Conservation (phyloP, 2,888 invertebrate species). For the Morpho helenor region DNA sequence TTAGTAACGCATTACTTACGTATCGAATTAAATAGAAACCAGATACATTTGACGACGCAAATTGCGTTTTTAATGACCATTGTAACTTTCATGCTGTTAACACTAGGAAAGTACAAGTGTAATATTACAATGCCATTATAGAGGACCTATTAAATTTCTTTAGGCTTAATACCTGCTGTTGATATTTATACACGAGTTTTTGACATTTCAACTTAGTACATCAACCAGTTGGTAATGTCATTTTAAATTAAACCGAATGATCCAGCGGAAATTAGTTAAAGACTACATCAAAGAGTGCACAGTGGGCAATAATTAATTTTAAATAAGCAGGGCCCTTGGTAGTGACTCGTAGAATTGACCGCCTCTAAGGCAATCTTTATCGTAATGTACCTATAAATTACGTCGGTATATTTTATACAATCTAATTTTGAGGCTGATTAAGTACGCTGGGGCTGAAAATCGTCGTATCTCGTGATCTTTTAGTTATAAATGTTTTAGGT, state of each 20-base stretch:
- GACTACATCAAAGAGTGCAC: slow-evolving; percentile 28
- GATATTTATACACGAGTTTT: background rate
- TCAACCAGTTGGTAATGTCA: slow-evolving; percentile 19
- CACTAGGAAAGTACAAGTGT: slow-evolving; percentile 1
- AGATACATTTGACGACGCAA: slow-evolving; percentile 8
- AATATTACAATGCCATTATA: no score
- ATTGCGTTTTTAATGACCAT: slow-evolving; percentile 9
- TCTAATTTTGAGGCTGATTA: slow-evolving; percentile 25
- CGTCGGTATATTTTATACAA: slow-evolving; percentile 35
- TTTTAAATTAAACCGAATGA: slow-evolving; percentile 43
- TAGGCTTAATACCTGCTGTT: no score
- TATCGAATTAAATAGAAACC: slow-evolving; percentile 6
- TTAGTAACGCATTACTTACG: background rate
- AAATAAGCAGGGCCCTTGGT: slow-evolving; percentile 27
- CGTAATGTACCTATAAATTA: slow-evolving; percentile 35
- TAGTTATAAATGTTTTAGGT: no score
- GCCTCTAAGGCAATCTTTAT: slow-evolving; percentile 31
- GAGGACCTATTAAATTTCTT: no score
- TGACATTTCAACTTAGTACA: slow-evolving; percentile 7
- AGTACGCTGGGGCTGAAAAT: background rate
- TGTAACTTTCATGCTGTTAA: slow-evolving; percentile 11
- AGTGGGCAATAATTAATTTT: slow-evolving; percentile 37
- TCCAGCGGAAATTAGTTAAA: slow-evolving; percentile 40
- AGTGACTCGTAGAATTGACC: slow-evolving; percentile 30
- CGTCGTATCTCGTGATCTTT: no score